A percentile compares a stretch with the other conserved stretches of the same genome.
phyloP scores from a whole-genome alignment of 2,888 invertebrate genomes.

The Drosophila siamana region DNA sequence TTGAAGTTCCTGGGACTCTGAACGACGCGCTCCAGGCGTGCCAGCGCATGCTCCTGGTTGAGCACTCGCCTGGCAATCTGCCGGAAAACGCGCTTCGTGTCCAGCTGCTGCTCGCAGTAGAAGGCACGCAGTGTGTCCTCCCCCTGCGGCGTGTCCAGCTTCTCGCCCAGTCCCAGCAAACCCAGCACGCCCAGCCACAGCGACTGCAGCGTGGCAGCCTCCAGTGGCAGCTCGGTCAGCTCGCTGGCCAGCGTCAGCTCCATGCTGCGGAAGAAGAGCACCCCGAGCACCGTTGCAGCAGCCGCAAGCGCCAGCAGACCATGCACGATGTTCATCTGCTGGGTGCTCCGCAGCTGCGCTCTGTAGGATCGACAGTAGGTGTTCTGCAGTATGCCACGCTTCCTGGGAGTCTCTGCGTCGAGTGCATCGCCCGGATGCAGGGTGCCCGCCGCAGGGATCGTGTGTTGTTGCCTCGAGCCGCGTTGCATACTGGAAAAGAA shows the following conservation, averaged over 20 bases:
- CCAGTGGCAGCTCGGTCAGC: neutral
- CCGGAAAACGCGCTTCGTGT: slow-evolving; percentile 48
- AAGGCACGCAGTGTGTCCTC: neutral
- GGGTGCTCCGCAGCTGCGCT: slow-evolving; percentile 24
- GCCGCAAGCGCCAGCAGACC: slow-evolving; percentile 34
- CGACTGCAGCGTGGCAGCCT: slow-evolving; percentile 5
- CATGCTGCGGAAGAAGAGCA: slow-evolving; percentile 27
- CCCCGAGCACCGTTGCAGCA: slow-evolving; percentile 19
- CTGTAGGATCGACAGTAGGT: slow-evolving; percentile 43
- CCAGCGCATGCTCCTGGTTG: slow-evolving; percentile 61
- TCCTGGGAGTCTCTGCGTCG: slow-evolving; percentile 25
- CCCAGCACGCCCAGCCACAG: slow-evolving; percentile 37
- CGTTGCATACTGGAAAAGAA: neutral
- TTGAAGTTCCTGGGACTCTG: slow-evolving; percentile 37
- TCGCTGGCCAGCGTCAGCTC: neutral
- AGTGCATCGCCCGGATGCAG: slow-evolving; percentile 5
- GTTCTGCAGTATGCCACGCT: slow-evolving; percentile 44
- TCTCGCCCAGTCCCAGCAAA: slow-evolving; percentile 3
- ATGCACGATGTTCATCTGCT: slow-evolving; percentile 27
- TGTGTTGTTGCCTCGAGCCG: neutral
- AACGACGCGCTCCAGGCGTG: slow-evolving; percentile 49
- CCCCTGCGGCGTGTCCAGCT: neutral
- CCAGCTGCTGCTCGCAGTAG: slow-evolving; percentile 40
- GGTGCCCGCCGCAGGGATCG: neutral
- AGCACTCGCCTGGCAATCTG: slow-evolving; percentile 52